Conservation (phyloP, 2,888 invertebrate genomes). For the Ferrisia virgata region DNA sequence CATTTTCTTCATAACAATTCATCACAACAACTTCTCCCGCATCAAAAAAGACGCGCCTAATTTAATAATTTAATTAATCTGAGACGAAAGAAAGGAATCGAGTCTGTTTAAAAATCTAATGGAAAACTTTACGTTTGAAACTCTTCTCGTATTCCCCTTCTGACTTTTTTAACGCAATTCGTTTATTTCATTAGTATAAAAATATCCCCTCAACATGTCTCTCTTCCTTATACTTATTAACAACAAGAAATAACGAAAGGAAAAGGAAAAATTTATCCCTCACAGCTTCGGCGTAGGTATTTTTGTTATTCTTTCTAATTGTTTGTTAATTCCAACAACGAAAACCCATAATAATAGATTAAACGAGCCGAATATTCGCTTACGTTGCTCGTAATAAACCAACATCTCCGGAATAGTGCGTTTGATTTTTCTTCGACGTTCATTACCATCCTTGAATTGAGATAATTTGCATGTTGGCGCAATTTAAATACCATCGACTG, state of each 20-base stretch:
- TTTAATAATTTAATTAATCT: conserved; percentile 25
- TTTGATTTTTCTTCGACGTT: not conserved
- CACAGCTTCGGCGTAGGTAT: not conserved
- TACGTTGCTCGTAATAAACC: not conserved
- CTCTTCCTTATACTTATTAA: not conserved
- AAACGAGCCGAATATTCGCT: not conserved
- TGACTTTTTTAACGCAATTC: not conserved
- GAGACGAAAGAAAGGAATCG: not conserved
- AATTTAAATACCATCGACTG: not conserved
- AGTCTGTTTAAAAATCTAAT: not conserved
- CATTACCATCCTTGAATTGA: not conserved
- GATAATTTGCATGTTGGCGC: not conserved
- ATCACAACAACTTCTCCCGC: not conserved
- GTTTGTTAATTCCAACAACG: not conserved
- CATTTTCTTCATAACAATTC: not conserved
- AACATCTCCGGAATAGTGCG: not conserved
- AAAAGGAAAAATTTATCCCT: not conserved
- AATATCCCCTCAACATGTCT: not conserved
- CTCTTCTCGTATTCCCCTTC: not conserved
- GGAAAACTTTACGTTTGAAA: not conserved
- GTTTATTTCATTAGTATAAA: not conserved
- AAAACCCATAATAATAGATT: not conserved
- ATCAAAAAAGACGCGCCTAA: not conserved
- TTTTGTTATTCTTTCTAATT: conserved; percentile 1
- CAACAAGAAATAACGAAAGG: not conserved